Conservation (phyloP, 2,888 invertebrate species). For the Lypha dubia region DNA sequence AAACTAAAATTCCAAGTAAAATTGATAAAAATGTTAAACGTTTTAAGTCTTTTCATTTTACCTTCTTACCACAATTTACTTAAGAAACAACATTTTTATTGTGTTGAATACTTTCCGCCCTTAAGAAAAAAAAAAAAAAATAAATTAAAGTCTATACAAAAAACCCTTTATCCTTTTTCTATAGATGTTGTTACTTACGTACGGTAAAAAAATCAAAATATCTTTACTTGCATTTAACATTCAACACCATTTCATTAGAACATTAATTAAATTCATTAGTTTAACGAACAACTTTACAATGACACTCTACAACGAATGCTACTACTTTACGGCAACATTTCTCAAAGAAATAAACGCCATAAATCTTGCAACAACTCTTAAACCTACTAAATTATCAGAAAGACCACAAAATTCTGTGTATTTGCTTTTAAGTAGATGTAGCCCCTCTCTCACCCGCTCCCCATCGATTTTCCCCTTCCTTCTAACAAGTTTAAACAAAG, state of each 20-base stretch:
- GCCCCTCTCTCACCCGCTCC: neutral
- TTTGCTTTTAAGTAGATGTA: conserved; percentile 24
- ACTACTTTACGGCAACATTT: conserved; percentile 26
- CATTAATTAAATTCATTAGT: conserved; percentile 76
- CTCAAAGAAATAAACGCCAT: conserved; percentile 14
- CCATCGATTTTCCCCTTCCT: neutral
- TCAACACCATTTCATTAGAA: conserved; percentile 58
- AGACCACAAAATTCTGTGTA: conserved; percentile 39
- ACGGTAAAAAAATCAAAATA: conserved; percentile 4
- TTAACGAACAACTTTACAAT: conserved; percentile 69
- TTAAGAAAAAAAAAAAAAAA: too few species aligned
- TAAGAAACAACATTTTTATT: neutral
- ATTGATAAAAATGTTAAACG: neutral
- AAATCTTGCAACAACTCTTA: conserved; percentile 49
- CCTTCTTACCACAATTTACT: conserved; percentile 1
- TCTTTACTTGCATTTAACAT: conserved; percentile 17
- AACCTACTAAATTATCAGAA: conserved; percentile 41
- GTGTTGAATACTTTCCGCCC: neutral
- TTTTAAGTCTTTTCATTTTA: neutral
- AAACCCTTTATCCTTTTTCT: neutral
- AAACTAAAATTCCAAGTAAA: neutral
- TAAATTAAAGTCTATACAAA: neutral
- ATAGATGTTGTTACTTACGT: conserved; percentile 6
- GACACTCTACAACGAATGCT: conserved; percentile 40
- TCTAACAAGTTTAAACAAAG: neutral